Conservation (phyloP, 2,888 invertebrate genomes). For the Rhingia rostrata region DNA sequence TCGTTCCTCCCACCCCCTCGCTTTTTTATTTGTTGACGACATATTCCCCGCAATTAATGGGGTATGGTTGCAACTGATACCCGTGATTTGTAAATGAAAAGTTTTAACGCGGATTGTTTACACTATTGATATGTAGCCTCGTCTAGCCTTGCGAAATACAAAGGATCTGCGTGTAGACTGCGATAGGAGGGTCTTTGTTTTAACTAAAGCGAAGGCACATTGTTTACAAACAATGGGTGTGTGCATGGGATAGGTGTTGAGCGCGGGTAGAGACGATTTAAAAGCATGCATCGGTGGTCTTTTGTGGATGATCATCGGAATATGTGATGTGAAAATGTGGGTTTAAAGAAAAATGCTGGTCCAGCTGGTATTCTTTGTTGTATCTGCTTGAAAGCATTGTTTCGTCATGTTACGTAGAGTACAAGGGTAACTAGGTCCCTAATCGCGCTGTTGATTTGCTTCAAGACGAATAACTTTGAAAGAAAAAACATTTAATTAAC, state of each 20-base stretch:
- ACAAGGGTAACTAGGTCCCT: too few relatives aligned
- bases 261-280: slow-evolving; percentile 8
- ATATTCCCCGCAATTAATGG: slow-evolving; percentile 14
- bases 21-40: background rate
- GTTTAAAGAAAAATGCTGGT: background rate
- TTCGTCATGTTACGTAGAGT: too few relatives aligned
- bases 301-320: slow-evolving; percentile 9
- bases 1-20: background rate
- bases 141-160: slow-evolving; percentile 18
- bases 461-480: too few relatives aligned
- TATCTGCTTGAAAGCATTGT: background rate
- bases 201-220: background rate
- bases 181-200: slow-evolving; percentile 20
- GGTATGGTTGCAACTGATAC: slow-evolving; percentile 19
- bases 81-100: slow-evolving; percentile 41
- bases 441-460: too few relatives aligned
- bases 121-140: background rate
- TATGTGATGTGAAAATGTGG: background rate
- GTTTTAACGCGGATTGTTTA: slow-evolving; percentile 9
- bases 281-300: slow-evolving; percentile 2
- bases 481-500: too few relatives aligned
- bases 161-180: slow-evolving; percentile 5
- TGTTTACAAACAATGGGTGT: slow-evolving; percentile 40
- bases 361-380: slow-evolving; percentile 15
- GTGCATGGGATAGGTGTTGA: background rate